phyloP scores from a whole-genome alignment of 2,888 invertebrate species.

The Melinopterus prodromus region DNA sequence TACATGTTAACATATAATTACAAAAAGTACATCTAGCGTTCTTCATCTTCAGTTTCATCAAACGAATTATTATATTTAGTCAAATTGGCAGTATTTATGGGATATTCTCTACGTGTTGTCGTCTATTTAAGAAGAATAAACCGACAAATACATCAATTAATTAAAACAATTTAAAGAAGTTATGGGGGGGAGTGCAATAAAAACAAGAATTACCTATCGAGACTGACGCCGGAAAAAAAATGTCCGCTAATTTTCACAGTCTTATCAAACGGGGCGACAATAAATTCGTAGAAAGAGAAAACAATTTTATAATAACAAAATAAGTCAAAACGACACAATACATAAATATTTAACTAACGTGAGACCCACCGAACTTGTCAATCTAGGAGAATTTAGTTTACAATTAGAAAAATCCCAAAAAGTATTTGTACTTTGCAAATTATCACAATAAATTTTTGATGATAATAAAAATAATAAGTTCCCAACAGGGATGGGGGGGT shows the following conservation, averaged over 20 bases:
- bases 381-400: too few relatives aligned
- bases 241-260: conserved; percentile 19
- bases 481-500: not conserved
- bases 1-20: conserved; percentile 37
- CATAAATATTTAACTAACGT: conserved; percentile 7
- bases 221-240: not conserved
- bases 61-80: conserved; percentile 35
- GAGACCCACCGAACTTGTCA: not conserved
- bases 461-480: conserved; percentile 6
- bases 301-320: conserved; percentile 14
- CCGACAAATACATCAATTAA: conserved; percentile 1
- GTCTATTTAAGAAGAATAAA: conserved; percentile 11
- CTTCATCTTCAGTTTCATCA: conserved; percentile 46
- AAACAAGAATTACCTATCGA: not conserved
- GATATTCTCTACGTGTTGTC: conserved; percentile 14
- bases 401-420: not conserved
- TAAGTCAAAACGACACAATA: not conserved
- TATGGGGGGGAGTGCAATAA: not conserved
- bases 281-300: not conserved
- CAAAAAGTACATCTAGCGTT: conserved; percentile 49
- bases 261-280: not conserved
- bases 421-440: conserved; percentile 10
- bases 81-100: conserved; percentile 54
- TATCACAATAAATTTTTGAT: conserved; percentile 1
- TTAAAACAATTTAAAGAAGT: not conserved